phyloP scores from a whole-genome alignment of 2,113 vertebrate species.

The Equus przewalskii region DNA sequence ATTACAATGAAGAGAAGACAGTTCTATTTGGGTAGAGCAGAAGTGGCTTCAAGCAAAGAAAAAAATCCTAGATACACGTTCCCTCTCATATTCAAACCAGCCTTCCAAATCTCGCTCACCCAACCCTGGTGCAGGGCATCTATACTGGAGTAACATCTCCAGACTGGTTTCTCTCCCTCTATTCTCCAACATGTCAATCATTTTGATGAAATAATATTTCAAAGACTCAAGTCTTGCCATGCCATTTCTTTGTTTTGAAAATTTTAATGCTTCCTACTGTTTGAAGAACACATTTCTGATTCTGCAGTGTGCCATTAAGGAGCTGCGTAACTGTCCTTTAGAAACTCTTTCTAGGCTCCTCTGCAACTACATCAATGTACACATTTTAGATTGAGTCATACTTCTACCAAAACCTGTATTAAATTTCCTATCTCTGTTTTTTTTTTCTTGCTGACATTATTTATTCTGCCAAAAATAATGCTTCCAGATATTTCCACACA shows the following conservation, averaged over 20 bases:
- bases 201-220: not conserved
- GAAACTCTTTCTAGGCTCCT: not conserved
- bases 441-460: not conserved
- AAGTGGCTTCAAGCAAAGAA: not conserved
- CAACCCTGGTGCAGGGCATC: not conserved
- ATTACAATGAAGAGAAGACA: not conserved
- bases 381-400: not conserved
- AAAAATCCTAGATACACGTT: not conserved
- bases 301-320: not conserved
- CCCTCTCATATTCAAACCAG: not conserved
- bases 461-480: not conserved
- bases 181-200: not conserved
- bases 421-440: not conserved
- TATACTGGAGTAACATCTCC: not conserved
- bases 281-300: not conserved
- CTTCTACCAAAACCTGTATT: not conserved
- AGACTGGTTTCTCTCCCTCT: not conserved
- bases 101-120: not conserved
- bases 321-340: not conserved
- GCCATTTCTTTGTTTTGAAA: constrained; percentile 9
- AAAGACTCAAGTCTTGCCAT: not conserved
- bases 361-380: not conserved
- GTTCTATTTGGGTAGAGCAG: not conserved
- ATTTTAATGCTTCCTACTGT: not conserved
- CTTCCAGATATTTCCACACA: not conserved